phyloP scores from a whole-genome alignment of 2,113 vertebrate species.

The Nasalis larvatus region DNA sequence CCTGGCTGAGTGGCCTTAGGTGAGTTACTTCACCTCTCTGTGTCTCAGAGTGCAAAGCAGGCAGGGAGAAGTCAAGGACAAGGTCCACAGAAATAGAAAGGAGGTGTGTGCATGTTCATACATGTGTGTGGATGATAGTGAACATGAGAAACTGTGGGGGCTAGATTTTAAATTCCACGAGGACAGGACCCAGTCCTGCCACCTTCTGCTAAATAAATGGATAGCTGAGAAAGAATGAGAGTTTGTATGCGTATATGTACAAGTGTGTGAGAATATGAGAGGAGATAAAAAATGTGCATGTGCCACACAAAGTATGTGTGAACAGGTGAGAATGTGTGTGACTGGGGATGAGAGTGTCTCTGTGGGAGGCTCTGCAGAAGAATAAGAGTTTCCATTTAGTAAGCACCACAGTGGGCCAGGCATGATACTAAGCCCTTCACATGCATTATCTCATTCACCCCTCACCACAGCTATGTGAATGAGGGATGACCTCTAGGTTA shows the following conservation, averaged over 20 bases:
- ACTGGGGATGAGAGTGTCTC: background rate
- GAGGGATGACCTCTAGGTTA: background rate
- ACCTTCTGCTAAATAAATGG: background rate
- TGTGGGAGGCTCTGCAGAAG: conserved; percentile 15
- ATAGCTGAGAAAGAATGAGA: background rate
- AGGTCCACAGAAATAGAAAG: background rate
- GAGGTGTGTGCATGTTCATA: background rate
- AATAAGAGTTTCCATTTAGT: conserved; percentile 56
- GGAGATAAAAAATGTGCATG: background rate
- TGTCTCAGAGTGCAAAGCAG: background rate
- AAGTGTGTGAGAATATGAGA: background rate
- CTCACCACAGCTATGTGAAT: background rate
- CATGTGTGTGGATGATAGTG: background rate
- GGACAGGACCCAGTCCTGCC: background rate
- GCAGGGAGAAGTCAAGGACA: background rate
- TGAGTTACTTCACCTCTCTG: background rate
- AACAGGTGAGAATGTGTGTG: background rate
- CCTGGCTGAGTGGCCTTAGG: background rate
- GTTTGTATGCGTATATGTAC: background rate
- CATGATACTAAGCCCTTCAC: background rate
- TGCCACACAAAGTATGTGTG: background rate
- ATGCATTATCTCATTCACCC: background rate
- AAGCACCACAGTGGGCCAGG: background rate
- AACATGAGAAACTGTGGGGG: background rate
- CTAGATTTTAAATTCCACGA: background rate